Percentiles rank a stretch among this genome's conserved stretches.
phyloP scores from a whole-genome alignment of 2,113 vertebrate genomes.

The Nettapus auritus region DNA sequence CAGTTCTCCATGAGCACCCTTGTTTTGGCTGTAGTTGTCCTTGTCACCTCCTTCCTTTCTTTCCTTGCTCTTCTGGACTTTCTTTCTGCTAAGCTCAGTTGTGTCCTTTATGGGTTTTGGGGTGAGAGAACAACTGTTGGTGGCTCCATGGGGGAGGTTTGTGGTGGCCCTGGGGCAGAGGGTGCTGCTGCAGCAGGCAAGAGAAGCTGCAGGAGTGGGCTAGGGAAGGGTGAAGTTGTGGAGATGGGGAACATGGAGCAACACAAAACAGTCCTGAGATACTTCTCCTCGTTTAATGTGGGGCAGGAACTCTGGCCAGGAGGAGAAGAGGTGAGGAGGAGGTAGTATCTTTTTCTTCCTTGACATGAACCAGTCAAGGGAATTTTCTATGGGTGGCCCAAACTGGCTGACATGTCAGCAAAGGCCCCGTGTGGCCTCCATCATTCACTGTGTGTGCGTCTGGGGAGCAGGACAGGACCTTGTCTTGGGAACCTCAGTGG shows the following conservation, averaged over 20 bases:
- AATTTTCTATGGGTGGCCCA: not conserved
- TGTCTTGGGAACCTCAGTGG: not conserved
- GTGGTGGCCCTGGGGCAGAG: not conserved
- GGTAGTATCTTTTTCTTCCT: not conserved
- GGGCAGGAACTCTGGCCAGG: not conserved
- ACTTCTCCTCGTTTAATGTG: not conserved
- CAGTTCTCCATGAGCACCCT: not conserved
- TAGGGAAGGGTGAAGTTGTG: not conserved
- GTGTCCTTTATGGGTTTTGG: fast-evolving
- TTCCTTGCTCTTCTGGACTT: not conserved
- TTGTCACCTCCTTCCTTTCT: not conserved
- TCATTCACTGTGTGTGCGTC: not conserved
- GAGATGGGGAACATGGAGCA: not conserved
- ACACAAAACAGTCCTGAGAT: not conserved
- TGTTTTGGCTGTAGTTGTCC: not conserved
- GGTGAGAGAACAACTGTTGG: not conserved
- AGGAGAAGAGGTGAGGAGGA: not conserved
- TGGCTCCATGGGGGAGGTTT: not conserved
- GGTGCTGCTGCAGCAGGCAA: not conserved
- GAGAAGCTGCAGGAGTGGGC: not conserved
- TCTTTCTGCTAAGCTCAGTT: not conserved
- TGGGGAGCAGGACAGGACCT: not conserved
- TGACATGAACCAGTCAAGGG: not conserved
- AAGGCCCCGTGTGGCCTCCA: not conserved
- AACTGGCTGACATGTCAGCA: not conserved